Evolutionary conservation across 2,113 vertebrate species (phyloP), one percentile per base, ranked within the genome.

Genomic region (Tichodroma muraria): DNA sequence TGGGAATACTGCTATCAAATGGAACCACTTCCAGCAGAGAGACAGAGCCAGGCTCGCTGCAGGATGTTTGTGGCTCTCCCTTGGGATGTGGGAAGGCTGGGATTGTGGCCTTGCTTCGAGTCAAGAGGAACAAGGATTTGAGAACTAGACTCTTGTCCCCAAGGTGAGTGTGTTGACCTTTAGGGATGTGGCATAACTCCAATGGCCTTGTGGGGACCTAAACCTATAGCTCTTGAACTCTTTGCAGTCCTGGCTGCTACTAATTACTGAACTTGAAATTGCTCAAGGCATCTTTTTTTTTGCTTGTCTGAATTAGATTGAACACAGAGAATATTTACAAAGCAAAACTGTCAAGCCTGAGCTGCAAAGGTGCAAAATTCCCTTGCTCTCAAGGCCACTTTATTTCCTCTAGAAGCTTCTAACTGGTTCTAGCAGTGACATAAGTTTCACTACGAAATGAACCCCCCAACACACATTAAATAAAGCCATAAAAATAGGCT

Each of bases 111-210:
- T 73, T 75, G 56, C 86, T 81, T 93, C 15, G 2, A 76, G 53
- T 47, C 72, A 68, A 84, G 69, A 81, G n/a, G 71, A 96, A 47
- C 15, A 23, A 66, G 63, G 60, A 95, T 53, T 61, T 80, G 33
- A 88, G 59, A 89, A 70, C 65, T 70, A 85, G 63, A 82, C 45
- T 37, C 69, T 66, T 91, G 89, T 50, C 66, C 68, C 71, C 52
- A 22, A 93, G 95, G 94, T 96, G 71, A 96, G 96, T 89, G 66
- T 54, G 38, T 18, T 68, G 64, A 73, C 42, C 59, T 83, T 88
- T 38, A 59, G 9, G 54, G 50, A 69, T 72, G 21, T 35, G 35
- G 64, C 57, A 17, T 73, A 73, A 59, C 35, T 79, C 40, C 25
- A 57, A 1, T 21, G 22, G 60, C 87, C 66, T 91, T 19, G 25